Percentiles rank a stretch among this genome's conserved stretches.
Evolutionary conservation across 2,113 vertebrate genomes (phyloP).

Genomic region (Myanophis thanlyinensis): DNA sequence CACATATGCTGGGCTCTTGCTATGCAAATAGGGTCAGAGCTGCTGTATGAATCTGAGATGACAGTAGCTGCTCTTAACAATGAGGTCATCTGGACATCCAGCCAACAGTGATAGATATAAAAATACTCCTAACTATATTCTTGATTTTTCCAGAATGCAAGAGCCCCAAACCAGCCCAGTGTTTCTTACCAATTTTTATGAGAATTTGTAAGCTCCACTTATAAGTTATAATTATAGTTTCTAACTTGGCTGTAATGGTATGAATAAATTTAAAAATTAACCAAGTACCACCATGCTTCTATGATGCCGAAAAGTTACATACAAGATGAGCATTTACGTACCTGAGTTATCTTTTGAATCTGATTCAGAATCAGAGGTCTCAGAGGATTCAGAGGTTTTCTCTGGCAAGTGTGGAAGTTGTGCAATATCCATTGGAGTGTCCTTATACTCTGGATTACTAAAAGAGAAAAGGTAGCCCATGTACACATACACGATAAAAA

Average conservation of each 20-base stretch:
- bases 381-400: constrained; percentile 93
- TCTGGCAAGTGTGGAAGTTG: constrained; percentile 94
- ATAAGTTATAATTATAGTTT: not conserved
- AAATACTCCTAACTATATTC: not conserved
- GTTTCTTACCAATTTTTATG: not conserved
- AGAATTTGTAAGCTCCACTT: constrained; percentile 4
- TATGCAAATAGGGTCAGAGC: not conserved
- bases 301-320: not conserved
- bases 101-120: not conserved
- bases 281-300: not conserved
- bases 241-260: not conserved
- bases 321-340: constrained; percentile 61
- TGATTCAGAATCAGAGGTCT: constrained; percentile 96
- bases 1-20: not conserved
- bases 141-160: not conserved
- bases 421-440: constrained; percentile 94
- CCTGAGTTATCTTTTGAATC: constrained; percentile 99
- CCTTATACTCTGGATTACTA: constrained; percentile 95
- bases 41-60: not conserved
- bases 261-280: not conserved
- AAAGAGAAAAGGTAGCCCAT: constrained; percentile 44
- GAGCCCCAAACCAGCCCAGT: not conserved
- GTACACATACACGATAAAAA: constrained; percentile 33
- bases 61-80: not conserved
- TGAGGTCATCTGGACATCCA: not conserved